Base-by-base conservation (phyloP, 1,140 invertebrate genomes). In the Zaprionus davidi region DNA sequence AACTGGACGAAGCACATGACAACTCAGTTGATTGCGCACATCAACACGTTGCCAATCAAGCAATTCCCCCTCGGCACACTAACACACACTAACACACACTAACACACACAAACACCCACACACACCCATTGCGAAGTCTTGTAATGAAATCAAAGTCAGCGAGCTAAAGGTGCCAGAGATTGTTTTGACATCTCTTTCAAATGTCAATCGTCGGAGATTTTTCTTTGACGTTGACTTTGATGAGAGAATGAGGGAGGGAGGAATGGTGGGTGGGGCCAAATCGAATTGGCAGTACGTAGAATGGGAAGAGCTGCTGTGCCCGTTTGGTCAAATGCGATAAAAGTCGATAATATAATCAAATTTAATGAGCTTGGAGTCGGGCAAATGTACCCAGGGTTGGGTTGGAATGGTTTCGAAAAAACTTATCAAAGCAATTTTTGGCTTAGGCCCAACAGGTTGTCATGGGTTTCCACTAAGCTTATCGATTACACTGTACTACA, bases 141-240 rank as follows among this genome's bases (percentile, higher is more conserved):
- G 46, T 75, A 77, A 77, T 73, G 71, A 77, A 77, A 77, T 86
- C 73, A 82, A 59, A 76, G 82, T 63, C 49, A 55, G 58, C 51
- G 62, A 41, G 51, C 69, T 36, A 77, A 85, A 90, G 85, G 85
- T 88, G 86, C 63, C 67, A 64, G 60, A 90, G 79, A 90, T 90
- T 90, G 82, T 90, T 90, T 82, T 90, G 85, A 90, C 85, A 82
- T 90, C 85, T 77, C 86, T 85, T 90, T 90, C 76, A 90, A 90
- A 85, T 85, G 82, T 88, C 84, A 90, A 90, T 79, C 79, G 77
- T 38, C 68, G 56, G 64, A 79, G 71, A 78, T 80, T 87, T 78
- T 74, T 75, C 70, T 79, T 57, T 64, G 31, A 60, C 71, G 41
- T 31, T 26, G 31, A 44, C 57, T 46, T 46, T 46, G 41, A 46